phyloP scores from a whole-genome alignment of 2,113 vertebrate species.

The Delphinapterus leucas region DNA sequence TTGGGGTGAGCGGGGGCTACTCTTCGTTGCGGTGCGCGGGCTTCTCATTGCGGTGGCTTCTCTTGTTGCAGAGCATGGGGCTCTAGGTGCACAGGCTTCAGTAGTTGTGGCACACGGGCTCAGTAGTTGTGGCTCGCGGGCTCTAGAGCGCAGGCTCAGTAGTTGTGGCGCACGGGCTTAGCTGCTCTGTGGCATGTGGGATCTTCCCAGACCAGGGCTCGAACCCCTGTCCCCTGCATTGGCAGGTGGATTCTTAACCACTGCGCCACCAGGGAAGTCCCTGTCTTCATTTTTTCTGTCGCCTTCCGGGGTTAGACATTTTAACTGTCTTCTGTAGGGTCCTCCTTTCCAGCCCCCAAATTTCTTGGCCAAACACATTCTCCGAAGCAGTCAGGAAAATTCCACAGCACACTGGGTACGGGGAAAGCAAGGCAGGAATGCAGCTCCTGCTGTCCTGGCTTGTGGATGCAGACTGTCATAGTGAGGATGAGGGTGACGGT shows the following conservation, averaged over 20 bases:
- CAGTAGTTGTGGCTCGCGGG: too few relatives aligned
- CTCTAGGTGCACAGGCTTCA: too few relatives aligned
- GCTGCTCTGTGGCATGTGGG: too few relatives aligned
- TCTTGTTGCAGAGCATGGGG: too few relatives aligned
- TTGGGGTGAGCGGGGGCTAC: too few relatives aligned
- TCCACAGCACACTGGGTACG: background rate
- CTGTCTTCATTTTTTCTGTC: background rate
- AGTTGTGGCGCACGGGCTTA: rapidly evolving
- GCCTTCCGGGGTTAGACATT: background rate
- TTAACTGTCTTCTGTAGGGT: background rate
- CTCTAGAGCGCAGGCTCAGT: background rate
- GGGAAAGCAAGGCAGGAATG: background rate
- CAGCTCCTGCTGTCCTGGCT: background rate
- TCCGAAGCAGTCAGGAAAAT: background rate
- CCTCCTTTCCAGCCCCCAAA: background rate
- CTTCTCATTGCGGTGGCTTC: too few relatives aligned
- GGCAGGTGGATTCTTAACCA: too few relatives aligned
- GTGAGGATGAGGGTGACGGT: background rate
- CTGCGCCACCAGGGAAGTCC: too few relatives aligned
- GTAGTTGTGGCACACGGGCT: too few relatives aligned
- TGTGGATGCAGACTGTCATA: background rate
- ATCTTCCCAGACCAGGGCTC: background rate
- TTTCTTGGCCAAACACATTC: background rate
- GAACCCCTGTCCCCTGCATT: too few relatives aligned
- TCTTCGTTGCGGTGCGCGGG: too few relatives aligned